These are phyloP conservation scores for Poicephalus meyeri DNA, from an alignment of 2,113 vertebrate genomes.

Conservation along the genomic window DNA sequence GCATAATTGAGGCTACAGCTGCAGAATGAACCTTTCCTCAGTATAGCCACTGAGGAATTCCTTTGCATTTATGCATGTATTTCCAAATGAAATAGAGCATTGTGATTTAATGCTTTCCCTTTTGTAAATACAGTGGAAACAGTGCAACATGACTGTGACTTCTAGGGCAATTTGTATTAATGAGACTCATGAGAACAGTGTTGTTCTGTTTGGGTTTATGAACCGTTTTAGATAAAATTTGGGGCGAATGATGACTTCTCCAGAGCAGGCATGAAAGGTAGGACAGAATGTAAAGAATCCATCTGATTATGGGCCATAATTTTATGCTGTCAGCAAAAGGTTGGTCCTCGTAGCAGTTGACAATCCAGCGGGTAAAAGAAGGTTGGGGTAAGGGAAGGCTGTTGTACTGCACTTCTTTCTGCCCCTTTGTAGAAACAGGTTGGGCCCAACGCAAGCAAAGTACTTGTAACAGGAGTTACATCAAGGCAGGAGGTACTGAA, in stretches of 20 bases:
- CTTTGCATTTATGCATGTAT: conserved; percentile 52
- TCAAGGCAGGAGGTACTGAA: neutral
- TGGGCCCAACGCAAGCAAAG: neutral
- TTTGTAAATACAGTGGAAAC: conserved; percentile 15
- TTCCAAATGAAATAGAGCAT: conserved; percentile 31
- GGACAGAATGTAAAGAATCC: neutral
- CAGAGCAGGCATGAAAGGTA: neutral
- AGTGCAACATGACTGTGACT: neutral
- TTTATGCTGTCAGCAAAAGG: neutral
- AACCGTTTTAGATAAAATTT: conserved; percentile 7
- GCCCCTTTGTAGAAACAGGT: neutral
- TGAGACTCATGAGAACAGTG: conserved; percentile 1
- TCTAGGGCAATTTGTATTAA: conserved; percentile 13
- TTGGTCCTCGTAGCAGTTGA: neutral
- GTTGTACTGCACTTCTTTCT: neutral
- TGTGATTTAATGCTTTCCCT: conserved; percentile 45
- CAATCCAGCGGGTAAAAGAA: neutral
- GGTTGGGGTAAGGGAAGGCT: neutral
- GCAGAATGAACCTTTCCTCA: conserved; percentile 46
- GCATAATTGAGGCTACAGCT: conserved; percentile 48
- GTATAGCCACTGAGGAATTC: conserved; percentile 20
- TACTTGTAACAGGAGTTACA: neutral
- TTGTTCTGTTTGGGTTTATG: conserved; percentile 14
- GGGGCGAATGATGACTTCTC: neutral
- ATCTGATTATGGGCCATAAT: neutral